Evolutionary conservation across 2,888 invertebrate species (phyloP).

Genomic region (Lithophane leautieri): DNA sequence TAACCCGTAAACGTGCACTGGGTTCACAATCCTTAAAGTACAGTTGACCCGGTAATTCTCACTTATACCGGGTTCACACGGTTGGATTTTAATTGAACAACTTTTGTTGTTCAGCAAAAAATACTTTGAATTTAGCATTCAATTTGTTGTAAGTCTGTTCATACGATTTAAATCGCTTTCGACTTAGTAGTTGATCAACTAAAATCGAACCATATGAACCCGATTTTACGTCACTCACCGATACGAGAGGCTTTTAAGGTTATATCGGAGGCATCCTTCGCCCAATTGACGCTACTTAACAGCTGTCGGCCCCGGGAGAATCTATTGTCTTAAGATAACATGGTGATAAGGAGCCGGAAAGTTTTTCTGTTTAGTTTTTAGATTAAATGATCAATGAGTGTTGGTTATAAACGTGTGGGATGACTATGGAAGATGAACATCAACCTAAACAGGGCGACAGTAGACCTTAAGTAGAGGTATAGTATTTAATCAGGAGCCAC

Average conservation of each 20-base stretch:
- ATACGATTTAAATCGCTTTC: not conserved
- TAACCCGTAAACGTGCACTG: not conserved
- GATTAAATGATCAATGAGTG: slow-evolving; percentile 12
- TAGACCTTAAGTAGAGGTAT: not conserved
- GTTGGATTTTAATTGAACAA: not conserved
- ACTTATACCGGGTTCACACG: slow-evolving; percentile 25
- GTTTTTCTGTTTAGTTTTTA: not conserved
- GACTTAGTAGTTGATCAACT: not conserved
- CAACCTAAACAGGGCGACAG: no score
- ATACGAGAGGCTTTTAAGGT: slow-evolving; percentile 62
- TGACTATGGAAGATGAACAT: not conserved
- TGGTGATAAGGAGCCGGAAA: slow-evolving; percentile 8
- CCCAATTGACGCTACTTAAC: slow-evolving; percentile 62
- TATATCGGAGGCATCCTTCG: slow-evolving; percentile 47
- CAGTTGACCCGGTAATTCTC: slow-evolving; percentile 3
- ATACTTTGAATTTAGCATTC: not conserved
- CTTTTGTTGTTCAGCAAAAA: not conserved
- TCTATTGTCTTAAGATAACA: slow-evolving; percentile 59
- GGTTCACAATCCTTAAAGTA: slow-evolving; percentile 9
- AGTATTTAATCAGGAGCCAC: not conserved
- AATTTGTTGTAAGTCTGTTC: no score
- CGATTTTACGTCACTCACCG: slow-evolving; percentile 12
- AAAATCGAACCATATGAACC: not conserved
- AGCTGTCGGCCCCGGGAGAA: slow-evolving; percentile 48
- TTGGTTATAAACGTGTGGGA: slow-evolving; percentile 4